Conservation (phyloP, 1,140 invertebrate genomes). For the Drosophila nebulosa region DNA sequence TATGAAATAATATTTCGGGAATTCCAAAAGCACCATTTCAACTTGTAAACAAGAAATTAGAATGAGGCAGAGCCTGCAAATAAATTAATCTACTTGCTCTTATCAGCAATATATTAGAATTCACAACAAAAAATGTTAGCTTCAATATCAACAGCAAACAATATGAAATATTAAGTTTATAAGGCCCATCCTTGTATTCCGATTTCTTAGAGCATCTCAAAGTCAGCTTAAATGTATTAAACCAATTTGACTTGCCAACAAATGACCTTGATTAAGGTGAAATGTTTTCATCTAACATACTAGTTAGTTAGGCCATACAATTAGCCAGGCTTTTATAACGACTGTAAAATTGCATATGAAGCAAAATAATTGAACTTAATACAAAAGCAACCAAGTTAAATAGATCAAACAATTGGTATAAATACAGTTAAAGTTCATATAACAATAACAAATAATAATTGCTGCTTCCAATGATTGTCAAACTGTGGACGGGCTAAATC, state of each 20-base stretch:
- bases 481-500: constrained; percentile 34
- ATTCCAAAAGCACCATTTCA: no score
- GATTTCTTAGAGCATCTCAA: background rate
- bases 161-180: no score
- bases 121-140: no score
- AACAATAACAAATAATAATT: constrained; percentile 40
- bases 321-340: constrained; percentile 18
- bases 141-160: no score
- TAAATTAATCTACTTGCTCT: no score
- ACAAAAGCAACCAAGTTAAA: constrained; percentile 35
- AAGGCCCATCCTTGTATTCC: no score
- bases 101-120: no score
- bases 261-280: constrained; percentile 64
- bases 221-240: background rate
- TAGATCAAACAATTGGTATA: constrained; percentile 8
- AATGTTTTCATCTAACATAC: constrained; percentile 13
- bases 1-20: no score
- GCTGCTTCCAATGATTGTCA: constrained; percentile 22
- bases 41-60: no score
- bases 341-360: constrained; percentile 60
- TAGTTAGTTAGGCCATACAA: constrained; percentile 5
- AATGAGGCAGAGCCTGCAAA: no score
- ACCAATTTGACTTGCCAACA: background rate
- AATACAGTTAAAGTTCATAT: constrained; percentile 46
- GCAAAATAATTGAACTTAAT: constrained; percentile 42